Evolutionary conservation across 1,140 invertebrate genomes (phyloP).

Genomic region (Drosophila sp.): DNA sequence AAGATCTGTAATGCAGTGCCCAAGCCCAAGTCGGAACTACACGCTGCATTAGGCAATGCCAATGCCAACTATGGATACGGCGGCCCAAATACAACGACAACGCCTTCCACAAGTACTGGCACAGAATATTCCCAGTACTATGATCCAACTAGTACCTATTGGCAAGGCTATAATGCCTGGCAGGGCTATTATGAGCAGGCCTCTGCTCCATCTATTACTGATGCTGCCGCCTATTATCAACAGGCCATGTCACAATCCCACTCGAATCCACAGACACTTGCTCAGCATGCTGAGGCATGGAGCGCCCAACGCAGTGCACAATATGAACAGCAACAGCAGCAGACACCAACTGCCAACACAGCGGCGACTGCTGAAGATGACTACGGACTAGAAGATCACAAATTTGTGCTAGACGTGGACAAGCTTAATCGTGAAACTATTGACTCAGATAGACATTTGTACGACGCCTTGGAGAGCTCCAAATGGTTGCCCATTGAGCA

Average conservation of each 20-base stretch:
- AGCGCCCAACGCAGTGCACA: constrained; percentile 76
- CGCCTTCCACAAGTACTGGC: constrained; percentile 66
- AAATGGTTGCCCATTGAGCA: constrained; percentile 90
- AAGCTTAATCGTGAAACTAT: constrained; percentile 90
- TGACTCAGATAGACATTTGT: constrained; percentile 90
- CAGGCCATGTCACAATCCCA: constrained; percentile 78
- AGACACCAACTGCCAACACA: constrained; percentile 35
- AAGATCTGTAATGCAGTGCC: constrained; percentile 96
- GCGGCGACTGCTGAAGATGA: constrained; percentile 59
- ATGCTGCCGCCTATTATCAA: constrained; percentile 82
- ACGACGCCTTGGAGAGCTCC: constrained; percentile 92
- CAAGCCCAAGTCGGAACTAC: constrained; percentile 88
- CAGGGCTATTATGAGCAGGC: constrained; percentile 85
- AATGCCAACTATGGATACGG: constrained; percentile 69
- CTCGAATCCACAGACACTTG: constrained; percentile 74
- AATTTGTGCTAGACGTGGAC: constrained; percentile 89
- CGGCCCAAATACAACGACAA: constrained; percentile 61
- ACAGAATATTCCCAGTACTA: constrained; percentile 88
- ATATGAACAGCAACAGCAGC: constrained; percentile 78
- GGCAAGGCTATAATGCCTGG: constrained; percentile 86
- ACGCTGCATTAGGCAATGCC: constrained; percentile 71
- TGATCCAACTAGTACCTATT: constrained; percentile 89
- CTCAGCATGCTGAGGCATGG: constrained; percentile 82
- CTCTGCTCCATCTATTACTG: constrained; percentile 74
- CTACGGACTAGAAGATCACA: constrained; percentile 88